These are phyloP conservation scores for Geopemphigus sp. DNA, from an alignment of 1,140 invertebrate genomes.

Conservation along the genomic window DNA sequence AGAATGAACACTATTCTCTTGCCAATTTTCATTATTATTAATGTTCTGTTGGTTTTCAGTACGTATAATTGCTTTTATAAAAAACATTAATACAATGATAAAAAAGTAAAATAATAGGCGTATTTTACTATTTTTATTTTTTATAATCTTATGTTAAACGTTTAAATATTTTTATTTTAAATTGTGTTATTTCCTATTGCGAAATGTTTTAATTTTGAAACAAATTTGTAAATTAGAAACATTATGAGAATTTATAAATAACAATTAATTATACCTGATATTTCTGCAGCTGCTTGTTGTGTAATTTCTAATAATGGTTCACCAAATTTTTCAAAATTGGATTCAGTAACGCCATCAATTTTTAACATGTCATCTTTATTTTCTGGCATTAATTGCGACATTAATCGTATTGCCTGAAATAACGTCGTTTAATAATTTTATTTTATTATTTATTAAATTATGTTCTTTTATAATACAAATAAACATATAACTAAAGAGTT, in stretches of 20 bases:
- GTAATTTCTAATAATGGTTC: constrained; percentile 73
- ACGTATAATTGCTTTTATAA: not conserved
- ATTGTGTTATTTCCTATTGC: too few relatives aligned
- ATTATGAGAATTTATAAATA: not conserved
- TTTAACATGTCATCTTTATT: constrained; percentile 73
- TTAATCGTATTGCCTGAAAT: constrained; percentile 68
- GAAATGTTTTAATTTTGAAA: too few relatives aligned
- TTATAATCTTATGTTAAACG: too few relatives aligned
- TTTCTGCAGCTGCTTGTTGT: constrained; percentile 62
- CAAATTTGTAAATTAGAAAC: not conserved
- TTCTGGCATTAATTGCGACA: constrained; percentile 75
- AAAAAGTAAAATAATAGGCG: too few relatives aligned
- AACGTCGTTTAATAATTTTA: not conserved
- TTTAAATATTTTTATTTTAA: too few relatives aligned
- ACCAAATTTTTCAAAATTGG: constrained; percentile 86
- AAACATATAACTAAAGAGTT: too few relatives aligned
- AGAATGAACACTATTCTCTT: not conserved
- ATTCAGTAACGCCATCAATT: constrained; percentile 83
- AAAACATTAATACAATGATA: not conserved
- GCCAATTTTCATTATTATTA: not conserved
- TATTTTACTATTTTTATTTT: not conserved
- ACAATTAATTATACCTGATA: not conserved
- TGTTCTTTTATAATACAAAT: too few relatives aligned
- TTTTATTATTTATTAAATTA: not conserved
- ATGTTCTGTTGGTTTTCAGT: not conserved